Percentiles rank a stretch among this genome's conserved stretches.
phyloP scores from a whole-genome alignment of 1,140 invertebrate species.

The Leptinotarsa undecemlineata region DNA sequence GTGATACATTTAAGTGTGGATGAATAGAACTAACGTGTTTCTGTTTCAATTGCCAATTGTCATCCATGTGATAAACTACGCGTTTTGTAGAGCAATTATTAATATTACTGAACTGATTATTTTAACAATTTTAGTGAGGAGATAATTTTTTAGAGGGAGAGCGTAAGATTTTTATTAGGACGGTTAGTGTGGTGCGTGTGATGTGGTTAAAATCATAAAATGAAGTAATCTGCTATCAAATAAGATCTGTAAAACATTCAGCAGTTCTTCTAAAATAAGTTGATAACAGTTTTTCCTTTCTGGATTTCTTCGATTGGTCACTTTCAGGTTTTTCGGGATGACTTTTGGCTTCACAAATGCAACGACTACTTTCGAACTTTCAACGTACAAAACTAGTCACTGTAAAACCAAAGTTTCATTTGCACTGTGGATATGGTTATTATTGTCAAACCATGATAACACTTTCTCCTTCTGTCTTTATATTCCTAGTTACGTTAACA shows the following conservation, averaged over 20 bases:
- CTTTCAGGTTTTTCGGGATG: background rate
- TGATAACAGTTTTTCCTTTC: background rate
- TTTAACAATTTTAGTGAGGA: slow-evolving; percentile 42
- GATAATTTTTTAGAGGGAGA: slow-evolving; percentile 42
- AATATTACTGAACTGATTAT: slow-evolving; percentile 39
- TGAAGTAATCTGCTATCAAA: slow-evolving; percentile 19
- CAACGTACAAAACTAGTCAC: no score
- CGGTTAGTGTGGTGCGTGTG: slow-evolving; percentile 46
- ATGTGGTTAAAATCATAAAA: slow-evolving; percentile 35
- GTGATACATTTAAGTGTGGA: slow-evolving; percentile 49
- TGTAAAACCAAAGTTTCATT: no score
- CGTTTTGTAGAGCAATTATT: slow-evolving; percentile 47
- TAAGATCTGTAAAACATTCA: background rate
- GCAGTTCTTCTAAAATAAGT: background rate
- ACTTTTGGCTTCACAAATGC: background rate
- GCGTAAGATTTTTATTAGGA: slow-evolving; percentile 44
- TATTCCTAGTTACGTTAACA: no score
- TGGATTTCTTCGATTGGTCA: background rate
- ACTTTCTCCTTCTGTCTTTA: no score
- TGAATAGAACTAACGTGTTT: slow-evolving; percentile 44
- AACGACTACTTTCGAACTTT: background rate
- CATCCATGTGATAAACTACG: slow-evolving; percentile 56
- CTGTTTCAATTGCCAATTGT: slow-evolving; percentile 51
- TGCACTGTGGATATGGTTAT: no score
- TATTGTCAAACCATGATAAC: no score